Percentiles rank a stretch among this genome's conserved stretches.
Evolutionary conservation across 2,113 vertebrate species (phyloP).

Genomic region (Dipodomys merriami): DNA sequence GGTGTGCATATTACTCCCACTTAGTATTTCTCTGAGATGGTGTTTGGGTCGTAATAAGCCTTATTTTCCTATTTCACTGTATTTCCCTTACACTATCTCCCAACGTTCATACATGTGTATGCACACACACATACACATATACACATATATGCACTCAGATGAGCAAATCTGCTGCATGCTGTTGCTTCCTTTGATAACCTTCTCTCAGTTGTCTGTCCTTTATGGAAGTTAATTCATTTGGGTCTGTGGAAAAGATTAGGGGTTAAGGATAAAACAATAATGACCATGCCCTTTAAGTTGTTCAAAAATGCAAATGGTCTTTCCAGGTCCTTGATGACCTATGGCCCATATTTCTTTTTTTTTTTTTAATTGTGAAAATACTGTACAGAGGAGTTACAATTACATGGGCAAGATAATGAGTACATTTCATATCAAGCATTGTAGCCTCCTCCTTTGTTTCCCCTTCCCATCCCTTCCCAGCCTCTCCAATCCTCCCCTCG

Average conservation of each 20-base stretch:
- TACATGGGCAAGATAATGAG: no score
- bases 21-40: not conserved
- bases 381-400: no score
- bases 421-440: no score
- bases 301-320: constrained; percentile 24
- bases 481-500: no score
- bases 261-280: constrained; percentile 47
- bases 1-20: not conserved
- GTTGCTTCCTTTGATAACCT: not conserved
- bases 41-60: not conserved
- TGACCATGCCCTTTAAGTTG: not conserved
- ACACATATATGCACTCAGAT: not conserved
- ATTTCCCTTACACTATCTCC: not conserved
- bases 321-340: not conserved
- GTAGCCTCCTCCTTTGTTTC: no score
- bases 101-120: not conserved
- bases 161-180: not conserved
- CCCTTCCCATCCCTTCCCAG: no score
- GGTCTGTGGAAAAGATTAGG: not conserved
- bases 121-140: not conserved
- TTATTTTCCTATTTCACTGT: constrained; percentile 23
- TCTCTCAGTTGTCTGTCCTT: constrained; percentile 6
- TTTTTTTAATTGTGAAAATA: no score
- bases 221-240: not conserved
- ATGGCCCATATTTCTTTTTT: not conserved